Base-by-base conservation (phyloP, 2,113 vertebrate species). In the Zootoca vivipara region DNA sequence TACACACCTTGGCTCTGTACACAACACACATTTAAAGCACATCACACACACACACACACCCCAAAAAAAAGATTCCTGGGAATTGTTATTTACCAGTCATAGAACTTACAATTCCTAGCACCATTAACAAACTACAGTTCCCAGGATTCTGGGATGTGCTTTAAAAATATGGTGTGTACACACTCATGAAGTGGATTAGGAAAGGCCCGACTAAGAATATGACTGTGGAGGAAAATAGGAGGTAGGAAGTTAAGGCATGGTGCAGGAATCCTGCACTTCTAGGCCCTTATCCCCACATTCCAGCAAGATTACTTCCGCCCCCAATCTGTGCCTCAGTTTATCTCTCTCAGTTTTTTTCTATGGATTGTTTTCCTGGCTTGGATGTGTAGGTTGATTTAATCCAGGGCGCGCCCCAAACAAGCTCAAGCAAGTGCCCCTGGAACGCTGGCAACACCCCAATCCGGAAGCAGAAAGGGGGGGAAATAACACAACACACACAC, bases 381-480 rank as follows among this genome's bases (percentile, higher is more conserved):
- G 38, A 75, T 52, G 72, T 88, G 82, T 79, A 84, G 82, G 87
- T 40, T 83, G 86, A 64, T 28, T 69, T 67, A 42, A 72, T 42
- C 46, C 78, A 46, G 78, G 78, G 65, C 24, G 35, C 52, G 70
- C 42, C 70, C 58, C 30, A 75, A 73, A 74, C 77, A 85, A 67
- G 89, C 38, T 81, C 56, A 13, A 26, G 79, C 75, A 83, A 87
- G 80, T 74, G 72, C 67, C 81, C 86, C 86, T 64, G 75, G 69
- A 81, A 81, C 4, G 75, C 40, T 87, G 73, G 85, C 74, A 69
- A 78, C 89, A 86, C 89, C 89, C 89, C 84, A 78, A 33, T 82
- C 84, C 42, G 42, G 89, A 82, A 82, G 69, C 30, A 65, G 78
- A 56, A 85, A 30, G 40, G 67, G 74, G 79, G 82, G 72, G 16